These are phyloP conservation scores for Leucoraja ocellata DNA, from an alignment of 2,797 vertebrate genomes.

Conservation along the genomic window DNA sequence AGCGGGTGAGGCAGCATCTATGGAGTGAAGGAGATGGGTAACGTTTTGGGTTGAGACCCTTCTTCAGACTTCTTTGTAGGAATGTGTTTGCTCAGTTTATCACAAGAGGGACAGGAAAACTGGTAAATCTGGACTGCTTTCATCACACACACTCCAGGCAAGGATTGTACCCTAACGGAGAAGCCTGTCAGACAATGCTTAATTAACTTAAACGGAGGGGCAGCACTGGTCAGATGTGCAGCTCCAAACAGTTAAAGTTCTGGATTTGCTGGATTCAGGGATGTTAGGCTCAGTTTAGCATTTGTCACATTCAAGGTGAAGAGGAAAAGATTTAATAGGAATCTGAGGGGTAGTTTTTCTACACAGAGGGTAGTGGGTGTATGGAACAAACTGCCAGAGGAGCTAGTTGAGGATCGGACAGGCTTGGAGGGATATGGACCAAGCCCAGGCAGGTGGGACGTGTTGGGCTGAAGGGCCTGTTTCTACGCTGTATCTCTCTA, in stretches of 20 bases:
- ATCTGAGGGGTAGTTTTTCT: too few species aligned
- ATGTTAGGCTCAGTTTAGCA: neutral
- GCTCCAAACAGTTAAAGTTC: neutral
- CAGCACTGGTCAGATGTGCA: neutral
- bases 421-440: too few species aligned
- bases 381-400: too few species aligned
- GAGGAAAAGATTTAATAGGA: too few species aligned
- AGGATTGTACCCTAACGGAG: neutral
- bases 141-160: neutral
- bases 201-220: neutral
- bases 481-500: too few species aligned
- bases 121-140: neutral
- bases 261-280: neutral
- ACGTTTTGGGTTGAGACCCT: too few species aligned
- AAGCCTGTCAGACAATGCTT: neutral
- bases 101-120: neutral
- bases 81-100: neutral
- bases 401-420: too few species aligned
- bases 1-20: too few species aligned
- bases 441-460: too few species aligned
- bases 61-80: neutral
- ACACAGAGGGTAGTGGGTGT: too few species aligned
- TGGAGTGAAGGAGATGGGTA: too few species aligned
- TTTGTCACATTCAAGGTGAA: neutral
- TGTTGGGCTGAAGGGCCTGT: too few species aligned